Evolutionary conservation across 30 jellyfish, hydroid and myxozoan species (phyloP), one percentile per base, ranked within the genome.

Genomic region (Phacellophora camtschatica): DNA sequence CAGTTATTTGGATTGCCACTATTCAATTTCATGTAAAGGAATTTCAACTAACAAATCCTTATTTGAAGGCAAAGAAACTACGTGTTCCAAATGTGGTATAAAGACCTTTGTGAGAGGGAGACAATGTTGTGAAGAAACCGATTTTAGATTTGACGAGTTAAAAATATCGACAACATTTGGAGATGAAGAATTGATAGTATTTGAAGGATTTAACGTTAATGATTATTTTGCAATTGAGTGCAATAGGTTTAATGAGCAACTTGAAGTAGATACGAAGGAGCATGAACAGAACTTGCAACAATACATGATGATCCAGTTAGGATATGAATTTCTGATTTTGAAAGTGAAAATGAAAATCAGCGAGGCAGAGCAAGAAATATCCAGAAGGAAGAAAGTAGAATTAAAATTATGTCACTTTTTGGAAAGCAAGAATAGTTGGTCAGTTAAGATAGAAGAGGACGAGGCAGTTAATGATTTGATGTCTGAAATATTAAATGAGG

Each of bases 301-400:
- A 2, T 53, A 73, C 33, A 3, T 73, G 43, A 51, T 73, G 74
- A 73, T 73, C 32, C 19, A 32, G 13, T 16, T 73, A 2, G 86
- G 86, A 30, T 73, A 73, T 66, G 54, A 46, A 4, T 73, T 49
- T 54, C 71, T 73, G n/a, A 23, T 73, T 0, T 8, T 49, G 86
- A 73, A 31, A 12, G 64, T 31, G 49, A 73, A 51, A 35, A 4
- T n/a, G 29, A 73, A 50, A 31, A 51, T 73, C 2, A 25, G 3
- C 18, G 43, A 51, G 36, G 35, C 64, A 2, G 65, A 73, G 24
- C 32, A 20, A 2, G 66, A 53, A 41, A 10, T 73, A 2, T 25
- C 51, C n/a, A 33, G 24, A 61, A 34, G 34, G 1, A 32, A 32
- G 54, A 22, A 9, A n/a, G 20, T 29, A 6, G 22, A 23, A 10